Percentiles rank a stretch among this genome's conserved stretches.
Evolutionary conservation across 1,140 invertebrate species (phyloP).

Genomic region (Homarus americanus): DNA sequence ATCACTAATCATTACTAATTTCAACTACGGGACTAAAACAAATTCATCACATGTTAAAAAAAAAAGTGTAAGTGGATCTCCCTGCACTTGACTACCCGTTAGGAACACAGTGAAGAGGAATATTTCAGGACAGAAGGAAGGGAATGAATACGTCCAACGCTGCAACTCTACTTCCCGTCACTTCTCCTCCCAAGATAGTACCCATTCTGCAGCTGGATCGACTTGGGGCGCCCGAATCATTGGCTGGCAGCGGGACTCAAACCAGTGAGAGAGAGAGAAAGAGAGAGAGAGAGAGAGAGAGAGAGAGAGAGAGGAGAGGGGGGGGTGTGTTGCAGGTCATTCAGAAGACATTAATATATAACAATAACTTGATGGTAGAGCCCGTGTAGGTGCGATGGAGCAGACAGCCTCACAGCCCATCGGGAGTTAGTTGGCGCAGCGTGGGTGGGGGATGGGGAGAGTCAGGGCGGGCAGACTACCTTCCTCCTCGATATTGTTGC

Average conservation of each 20-base stretch:
- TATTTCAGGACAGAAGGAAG: background rate
- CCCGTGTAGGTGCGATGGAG: conserved; percentile 36
- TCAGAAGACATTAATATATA: conserved; percentile 50
- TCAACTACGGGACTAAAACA: too few relatives aligned
- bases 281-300: background rate
- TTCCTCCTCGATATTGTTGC: background rate
- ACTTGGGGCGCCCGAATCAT: too few relatives aligned
- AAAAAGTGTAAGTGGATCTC: too few relatives aligned
- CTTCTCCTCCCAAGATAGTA: background rate
- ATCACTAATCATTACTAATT: too few relatives aligned
- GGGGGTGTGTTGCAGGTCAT: conserved; percentile 4
- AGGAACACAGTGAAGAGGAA: too few relatives aligned
- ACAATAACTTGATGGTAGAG: conserved; percentile 32
- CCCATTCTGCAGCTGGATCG: too few relatives aligned
- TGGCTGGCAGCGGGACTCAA: background rate
- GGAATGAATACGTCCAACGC: background rate
- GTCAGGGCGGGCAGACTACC: background rate
- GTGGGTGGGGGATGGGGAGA: background rate
- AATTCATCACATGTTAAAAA: too few relatives aligned
- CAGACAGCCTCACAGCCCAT: background rate
- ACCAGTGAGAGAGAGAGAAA: background rate
- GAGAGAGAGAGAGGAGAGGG: background rate
- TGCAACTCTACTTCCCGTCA: background rate
- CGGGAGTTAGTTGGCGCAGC: background rate
- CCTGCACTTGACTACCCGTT: too few relatives aligned